Evolutionary conservation across 2,113 vertebrate genomes (phyloP), one percentile per base, ranked within the genome.

Genomic region (Kobus ellipsiprymnus): DNA sequence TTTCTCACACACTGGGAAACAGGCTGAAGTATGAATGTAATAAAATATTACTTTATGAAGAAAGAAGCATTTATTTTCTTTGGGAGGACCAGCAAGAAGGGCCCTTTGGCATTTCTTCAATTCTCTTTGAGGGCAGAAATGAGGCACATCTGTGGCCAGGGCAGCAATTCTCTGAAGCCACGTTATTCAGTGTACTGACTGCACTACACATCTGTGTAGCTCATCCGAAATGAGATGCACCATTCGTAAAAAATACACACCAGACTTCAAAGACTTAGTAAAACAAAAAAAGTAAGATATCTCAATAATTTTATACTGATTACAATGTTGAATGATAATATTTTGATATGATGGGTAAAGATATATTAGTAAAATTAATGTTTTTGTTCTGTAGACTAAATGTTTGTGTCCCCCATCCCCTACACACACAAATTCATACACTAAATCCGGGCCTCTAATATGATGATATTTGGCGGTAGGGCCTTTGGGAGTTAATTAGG

Each of bases 361-460:
- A 50, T 90, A 33, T 25, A 88, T n/a, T 93, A 64, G 46, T 95
- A 84, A 59, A 89, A 90, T 67, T 85, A 80, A 60, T 59, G 44
- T 52, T 36, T 54, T 40, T 94, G 16, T 84, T 14, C 29, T 44
- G 30, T 46, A 71, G 74, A 67, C 57, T 81, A 60, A 60, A 46
- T 78, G 29, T 48, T 50, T 64, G 23, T 48, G 30, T 33, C 46
- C 17, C 46, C 67, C 64, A 8, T 13, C 13, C 8, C 8, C 52
- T 27, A 30, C 46, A 33, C 50, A 54, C 81, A 36, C 36, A 85
- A 59, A 55, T 84, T 84, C 50, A n/a, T n/a, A 55, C 40, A 11
- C 23, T 92, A 83, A 67, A 55, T 92, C 81, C 4, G 13, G 55
- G 55, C 30, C 48, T 19, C 44, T 33, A 57, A 15, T 55, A 23